phyloP scores from a whole-genome alignment of 2,797 vertebrate species.

The Cryptoblepharus egeriae region DNA sequence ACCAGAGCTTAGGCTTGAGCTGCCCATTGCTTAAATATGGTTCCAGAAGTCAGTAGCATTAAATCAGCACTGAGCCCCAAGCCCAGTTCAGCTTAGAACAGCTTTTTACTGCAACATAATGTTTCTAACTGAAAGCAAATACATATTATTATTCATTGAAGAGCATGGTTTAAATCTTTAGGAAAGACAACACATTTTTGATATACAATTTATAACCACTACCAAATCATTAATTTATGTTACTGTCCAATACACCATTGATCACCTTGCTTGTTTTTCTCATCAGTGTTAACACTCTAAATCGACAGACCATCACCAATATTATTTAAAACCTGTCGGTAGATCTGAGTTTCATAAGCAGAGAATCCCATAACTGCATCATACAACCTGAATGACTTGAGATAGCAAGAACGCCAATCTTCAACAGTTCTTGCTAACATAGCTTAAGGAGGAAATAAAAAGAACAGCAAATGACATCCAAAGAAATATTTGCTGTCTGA shows the following conservation, averaged over 20 bases:
- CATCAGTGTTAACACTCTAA: not conserved
- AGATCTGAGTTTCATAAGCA: not conserved
- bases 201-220: not conserved
- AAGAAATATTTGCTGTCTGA: not conserved
- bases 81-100: not conserved
- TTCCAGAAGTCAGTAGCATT: no score
- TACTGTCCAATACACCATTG: not conserved
- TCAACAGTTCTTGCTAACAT: not conserved
- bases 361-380: not conserved
- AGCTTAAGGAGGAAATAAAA: not conserved
- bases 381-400: not conserved
- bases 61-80: not conserved
- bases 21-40: no score
- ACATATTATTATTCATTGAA: not conserved
- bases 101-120: not conserved
- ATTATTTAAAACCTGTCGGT: not conserved
- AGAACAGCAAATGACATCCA: not conserved
- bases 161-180: not conserved
- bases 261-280: not conserved
- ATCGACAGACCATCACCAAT: not conserved
- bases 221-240: not conserved
- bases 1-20: no score
- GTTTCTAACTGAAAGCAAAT: not conserved
- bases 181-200: not conserved
- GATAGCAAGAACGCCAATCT: not conserved